phyloP scores from a whole-genome alignment of 92 coral and sea anemone genomes.

The Galaxea fascicularis region DNA sequence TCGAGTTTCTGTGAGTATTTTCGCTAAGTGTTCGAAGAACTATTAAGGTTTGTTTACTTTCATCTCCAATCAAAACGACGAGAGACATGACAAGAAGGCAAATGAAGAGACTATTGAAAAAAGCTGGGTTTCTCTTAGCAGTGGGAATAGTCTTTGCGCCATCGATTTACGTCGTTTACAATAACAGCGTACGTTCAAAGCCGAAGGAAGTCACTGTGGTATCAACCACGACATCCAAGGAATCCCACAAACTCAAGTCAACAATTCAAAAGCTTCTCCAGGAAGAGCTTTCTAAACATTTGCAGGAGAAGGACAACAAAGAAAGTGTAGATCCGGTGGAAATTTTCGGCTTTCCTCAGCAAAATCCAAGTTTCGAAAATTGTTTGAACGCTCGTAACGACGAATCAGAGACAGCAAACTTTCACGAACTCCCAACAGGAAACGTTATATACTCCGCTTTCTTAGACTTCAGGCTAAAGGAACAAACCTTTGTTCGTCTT shows the following conservation, averaged over 20 bases:
- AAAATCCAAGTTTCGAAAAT: neutral
- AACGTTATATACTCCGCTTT: slow-evolving; percentile 37
- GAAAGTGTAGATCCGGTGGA: slow-evolving; percentile 1
- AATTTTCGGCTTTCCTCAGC: slow-evolving; percentile 11
- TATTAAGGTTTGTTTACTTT: neutral
- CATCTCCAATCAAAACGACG: neutral
- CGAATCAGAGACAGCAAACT: neutral
- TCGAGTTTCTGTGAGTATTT: slow-evolving; percentile 22
- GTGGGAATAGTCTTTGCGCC: slow-evolving; percentile 6
- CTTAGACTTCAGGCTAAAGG: slow-evolving; percentile 38
- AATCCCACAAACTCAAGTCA: neutral
- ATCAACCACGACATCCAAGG: neutral
- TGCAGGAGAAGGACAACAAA: neutral
- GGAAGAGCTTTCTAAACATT: neutral
- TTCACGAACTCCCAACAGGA: slow-evolving; percentile 27
- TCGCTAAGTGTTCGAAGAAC: neutral
- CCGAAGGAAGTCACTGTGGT: neutral
- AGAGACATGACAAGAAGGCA: slow-evolving; percentile 14
- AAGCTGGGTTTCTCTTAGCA: neutral
- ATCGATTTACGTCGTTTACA: slow-evolving; percentile 3
- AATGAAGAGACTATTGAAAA: slow-evolving; percentile 27
- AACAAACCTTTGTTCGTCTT: slow-evolving; percentile 42
- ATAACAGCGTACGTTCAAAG: neutral
- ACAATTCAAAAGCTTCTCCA: neutral
- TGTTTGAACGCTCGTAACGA: slow-evolving; percentile 3